These are phyloP conservation scores for Tridacna gigas DNA, from an alignment of 2,888 invertebrate genomes.

Conservation along the genomic window DNA sequence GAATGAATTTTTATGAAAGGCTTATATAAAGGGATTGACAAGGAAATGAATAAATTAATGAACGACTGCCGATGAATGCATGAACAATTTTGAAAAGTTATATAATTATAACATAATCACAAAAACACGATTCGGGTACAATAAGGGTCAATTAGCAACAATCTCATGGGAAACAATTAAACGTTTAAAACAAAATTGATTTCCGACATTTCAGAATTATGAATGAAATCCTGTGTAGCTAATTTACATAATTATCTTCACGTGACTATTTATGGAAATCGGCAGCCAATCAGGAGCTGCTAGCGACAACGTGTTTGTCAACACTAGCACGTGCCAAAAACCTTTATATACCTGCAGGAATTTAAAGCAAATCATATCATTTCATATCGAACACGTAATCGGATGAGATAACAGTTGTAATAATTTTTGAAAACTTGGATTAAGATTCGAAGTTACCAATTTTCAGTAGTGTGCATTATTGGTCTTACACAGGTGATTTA, in stretches of 20 bases:
- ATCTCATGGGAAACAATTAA: conserved; percentile 25
- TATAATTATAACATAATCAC: no score
- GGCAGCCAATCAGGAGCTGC: neutral
- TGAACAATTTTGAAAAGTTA: no score
- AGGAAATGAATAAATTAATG: no score
- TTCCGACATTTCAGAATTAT: neutral
- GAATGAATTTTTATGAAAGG: no score
- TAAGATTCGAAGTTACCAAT: neutral
- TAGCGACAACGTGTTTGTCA: neutral
- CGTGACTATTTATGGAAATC: neutral
- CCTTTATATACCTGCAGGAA: conserved; percentile 13
- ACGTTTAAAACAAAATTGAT: conserved; percentile 12
- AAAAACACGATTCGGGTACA: no score
- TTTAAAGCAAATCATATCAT: neutral
- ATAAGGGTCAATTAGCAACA: neutral
- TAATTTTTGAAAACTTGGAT: neutral
- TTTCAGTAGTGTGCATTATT: no score
- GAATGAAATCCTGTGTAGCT: neutral
- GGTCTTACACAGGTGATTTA: no score
- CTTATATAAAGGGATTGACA: no score
- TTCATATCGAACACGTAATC: conserved; percentile 1
- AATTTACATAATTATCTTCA: conserved; percentile 19
- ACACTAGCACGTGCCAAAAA: conserved; percentile 6
- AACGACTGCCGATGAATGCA: no score
- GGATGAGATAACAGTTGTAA: neutral